phyloP scores from a whole-genome alignment of 2,797 vertebrate species.

The Manis javanica region DNA sequence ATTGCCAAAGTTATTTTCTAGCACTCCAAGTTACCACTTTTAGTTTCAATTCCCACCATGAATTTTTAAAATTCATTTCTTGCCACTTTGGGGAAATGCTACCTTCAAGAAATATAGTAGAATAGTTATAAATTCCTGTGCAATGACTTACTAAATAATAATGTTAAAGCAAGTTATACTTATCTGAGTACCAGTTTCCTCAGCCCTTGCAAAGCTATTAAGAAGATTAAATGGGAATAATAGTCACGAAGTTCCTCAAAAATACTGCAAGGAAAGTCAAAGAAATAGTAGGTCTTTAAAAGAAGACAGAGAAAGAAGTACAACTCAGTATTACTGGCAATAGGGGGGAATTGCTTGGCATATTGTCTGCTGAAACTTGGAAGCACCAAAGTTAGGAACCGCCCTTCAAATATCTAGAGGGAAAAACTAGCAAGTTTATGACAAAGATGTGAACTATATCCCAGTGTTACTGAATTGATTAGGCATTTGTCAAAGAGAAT shows the following conservation, averaged over 20 bases:
- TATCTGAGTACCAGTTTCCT: neutral
- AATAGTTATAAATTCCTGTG: slow-evolving; percentile 21
- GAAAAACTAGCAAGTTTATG: neutral
- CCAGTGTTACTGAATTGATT: neutral
- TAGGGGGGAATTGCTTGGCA: neutral
- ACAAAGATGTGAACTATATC: slow-evolving; percentile 6
- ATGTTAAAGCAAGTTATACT: slow-evolving; percentile 21
- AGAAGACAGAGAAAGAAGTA: slow-evolving; percentile 10
- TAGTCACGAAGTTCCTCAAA: slow-evolving; percentile 37
- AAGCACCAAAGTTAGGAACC: neutral
- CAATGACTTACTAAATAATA: neutral
- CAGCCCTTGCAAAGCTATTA: neutral
- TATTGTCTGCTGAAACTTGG: slow-evolving; percentile 41
- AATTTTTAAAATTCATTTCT: slow-evolving; percentile 60
- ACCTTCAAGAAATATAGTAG: slow-evolving; percentile 19
- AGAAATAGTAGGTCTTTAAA: neutral
- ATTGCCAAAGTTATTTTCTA: slow-evolving; percentile 66
- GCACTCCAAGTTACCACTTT: slow-evolving; percentile 61
- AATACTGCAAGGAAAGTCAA: neutral
- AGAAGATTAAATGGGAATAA: slow-evolving; percentile 27
- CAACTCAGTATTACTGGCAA: neutral
- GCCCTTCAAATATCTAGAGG: neutral
- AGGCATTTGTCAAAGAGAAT: slow-evolving; percentile 39
- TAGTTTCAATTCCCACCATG: slow-evolving; percentile 27
- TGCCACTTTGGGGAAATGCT: neutral